These are phyloP conservation scores for Craterocephalus amniculus DNA, from an alignment of 2,797 vertebrate genomes.

Conservation along the genomic window DNA sequence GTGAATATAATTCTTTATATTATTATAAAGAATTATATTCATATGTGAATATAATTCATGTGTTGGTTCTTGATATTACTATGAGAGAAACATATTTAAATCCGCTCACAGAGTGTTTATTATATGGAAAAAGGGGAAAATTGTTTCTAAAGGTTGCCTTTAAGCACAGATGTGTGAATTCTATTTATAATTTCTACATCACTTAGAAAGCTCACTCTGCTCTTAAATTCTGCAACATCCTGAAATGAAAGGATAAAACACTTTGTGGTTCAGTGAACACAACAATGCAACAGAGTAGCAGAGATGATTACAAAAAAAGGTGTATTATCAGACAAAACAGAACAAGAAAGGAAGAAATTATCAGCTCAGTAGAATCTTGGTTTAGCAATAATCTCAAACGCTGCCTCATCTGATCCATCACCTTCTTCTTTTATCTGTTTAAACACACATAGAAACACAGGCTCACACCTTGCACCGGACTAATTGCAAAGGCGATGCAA, in stretches of 20 bases:
- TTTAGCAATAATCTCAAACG: constrained; percentile 46
- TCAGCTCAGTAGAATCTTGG: background rate
- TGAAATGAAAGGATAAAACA: constrained; percentile 1
- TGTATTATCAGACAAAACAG: constrained; percentile 46
- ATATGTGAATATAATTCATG: no score
- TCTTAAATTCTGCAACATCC: background rate
- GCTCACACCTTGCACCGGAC: constrained; percentile 45
- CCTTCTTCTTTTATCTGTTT: constrained; percentile 83
- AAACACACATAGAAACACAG: constrained; percentile 74
- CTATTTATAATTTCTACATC: background rate
- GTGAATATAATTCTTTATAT: no score
- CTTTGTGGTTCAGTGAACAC: background rate
- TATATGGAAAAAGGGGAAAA: no score
- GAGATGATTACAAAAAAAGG: constrained; percentile 45
- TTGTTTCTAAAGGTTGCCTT: no score
- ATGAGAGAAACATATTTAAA: no score
- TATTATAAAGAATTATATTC: no score
- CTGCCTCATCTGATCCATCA: constrained; percentile 78
- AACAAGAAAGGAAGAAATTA: constrained; percentile 67
- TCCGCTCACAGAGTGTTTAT: no score
- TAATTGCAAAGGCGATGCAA: constrained; percentile 83
- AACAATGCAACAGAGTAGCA: background rate
- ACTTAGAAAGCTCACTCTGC: background rate
- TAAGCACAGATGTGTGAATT: no score
- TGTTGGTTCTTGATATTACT: no score